phyloP scores from a whole-genome alignment of 2,797 vertebrate species.

The Centroberyx gerrardi region DNA sequence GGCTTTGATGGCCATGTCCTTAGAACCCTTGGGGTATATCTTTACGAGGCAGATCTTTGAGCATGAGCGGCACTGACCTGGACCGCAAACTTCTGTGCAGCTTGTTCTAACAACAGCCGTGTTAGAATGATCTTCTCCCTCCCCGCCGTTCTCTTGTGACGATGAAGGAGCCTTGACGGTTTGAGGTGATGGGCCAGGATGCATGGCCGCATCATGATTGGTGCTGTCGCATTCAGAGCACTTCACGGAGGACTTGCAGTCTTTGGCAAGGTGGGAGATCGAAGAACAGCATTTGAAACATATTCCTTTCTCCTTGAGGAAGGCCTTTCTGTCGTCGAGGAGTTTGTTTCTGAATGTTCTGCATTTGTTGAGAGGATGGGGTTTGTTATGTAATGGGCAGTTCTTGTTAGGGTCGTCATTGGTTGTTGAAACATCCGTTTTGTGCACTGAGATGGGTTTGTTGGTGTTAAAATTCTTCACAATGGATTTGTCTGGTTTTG shows the following conservation, averaged over 20 bases:
- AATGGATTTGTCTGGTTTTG: constrained; percentile 14
- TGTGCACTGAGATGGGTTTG: constrained; percentile 1
- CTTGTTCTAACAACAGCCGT: not conserved
- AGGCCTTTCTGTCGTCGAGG: constrained; percentile 27
- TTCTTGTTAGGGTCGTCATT: constrained; percentile 6
- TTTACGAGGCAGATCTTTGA: constrained; percentile 48
- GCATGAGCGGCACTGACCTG: constrained; percentile 30
- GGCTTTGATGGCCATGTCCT: constrained; percentile 24
- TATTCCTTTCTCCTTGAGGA: too few relatives aligned
- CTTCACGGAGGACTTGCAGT: constrained; percentile 30
- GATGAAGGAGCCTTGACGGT: constrained; percentile 15
- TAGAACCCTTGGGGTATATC: constrained; percentile 11
- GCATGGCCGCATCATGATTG: constrained; percentile 17
- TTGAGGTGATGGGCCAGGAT: constrained; percentile 4
- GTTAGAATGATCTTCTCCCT: constrained; percentile 21
- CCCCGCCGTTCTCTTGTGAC: constrained; percentile 12
- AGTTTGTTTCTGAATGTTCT: constrained; percentile 31
- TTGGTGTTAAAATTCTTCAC: not conserved
- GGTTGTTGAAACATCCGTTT: too few relatives aligned
- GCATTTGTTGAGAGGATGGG: constrained; percentile 32
- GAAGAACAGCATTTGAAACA: too few relatives aligned
- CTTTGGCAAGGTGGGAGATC: constrained; percentile 14
- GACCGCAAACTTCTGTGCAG: constrained; percentile 39
- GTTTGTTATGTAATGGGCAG: constrained; percentile 43
- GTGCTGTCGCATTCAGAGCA: constrained; percentile 34